Conservation (phyloP, 2,888 invertebrate species). For the Nemurella pictetii region DNA sequence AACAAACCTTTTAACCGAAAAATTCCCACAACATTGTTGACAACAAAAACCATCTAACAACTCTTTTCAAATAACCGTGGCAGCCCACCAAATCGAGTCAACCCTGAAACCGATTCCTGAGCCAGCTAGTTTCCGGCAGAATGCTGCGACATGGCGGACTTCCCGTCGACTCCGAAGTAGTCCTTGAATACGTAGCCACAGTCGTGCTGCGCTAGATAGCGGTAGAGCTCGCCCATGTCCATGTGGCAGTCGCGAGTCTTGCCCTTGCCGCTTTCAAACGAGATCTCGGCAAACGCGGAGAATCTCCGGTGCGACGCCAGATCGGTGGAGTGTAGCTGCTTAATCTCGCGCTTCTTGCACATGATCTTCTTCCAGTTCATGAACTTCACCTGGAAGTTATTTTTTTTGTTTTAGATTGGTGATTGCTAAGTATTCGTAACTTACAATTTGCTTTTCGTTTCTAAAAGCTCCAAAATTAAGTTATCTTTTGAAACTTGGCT, state of each 20-base stretch:
- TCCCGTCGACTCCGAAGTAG: conserved; percentile 68
- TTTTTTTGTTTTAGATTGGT: neutral
- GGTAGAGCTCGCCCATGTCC: conserved; percentile 77
- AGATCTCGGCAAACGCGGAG: conserved; percentile 66
- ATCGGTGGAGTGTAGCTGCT: conserved; percentile 50
- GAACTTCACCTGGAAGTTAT: conserved; percentile 61
- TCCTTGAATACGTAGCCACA: conserved; percentile 76
- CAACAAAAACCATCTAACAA: too few species aligned
- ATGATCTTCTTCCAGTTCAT: conserved; percentile 87
- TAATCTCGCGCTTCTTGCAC: conserved; percentile 70
- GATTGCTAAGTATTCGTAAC: too few species aligned
- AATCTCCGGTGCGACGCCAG: conserved; percentile 62
- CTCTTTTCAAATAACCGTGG: too few species aligned
- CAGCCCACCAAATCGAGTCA: neutral
- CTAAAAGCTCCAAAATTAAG: too few species aligned
- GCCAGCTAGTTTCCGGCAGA: neutral
- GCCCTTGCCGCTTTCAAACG: conserved; percentile 55
- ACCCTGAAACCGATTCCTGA: neutral
- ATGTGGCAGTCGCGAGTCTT: conserved; percentile 65
- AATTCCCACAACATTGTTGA: too few species aligned
- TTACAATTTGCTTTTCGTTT: too few species aligned
- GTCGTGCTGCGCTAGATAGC: conserved; percentile 70
- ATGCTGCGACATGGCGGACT: conserved; percentile 1
- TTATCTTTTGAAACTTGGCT: too few species aligned
- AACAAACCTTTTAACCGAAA: too few species aligned